phyloP scores from a whole-genome alignment of 2,888 invertebrate genomes.

The Drosophila kanekoi region DNA sequence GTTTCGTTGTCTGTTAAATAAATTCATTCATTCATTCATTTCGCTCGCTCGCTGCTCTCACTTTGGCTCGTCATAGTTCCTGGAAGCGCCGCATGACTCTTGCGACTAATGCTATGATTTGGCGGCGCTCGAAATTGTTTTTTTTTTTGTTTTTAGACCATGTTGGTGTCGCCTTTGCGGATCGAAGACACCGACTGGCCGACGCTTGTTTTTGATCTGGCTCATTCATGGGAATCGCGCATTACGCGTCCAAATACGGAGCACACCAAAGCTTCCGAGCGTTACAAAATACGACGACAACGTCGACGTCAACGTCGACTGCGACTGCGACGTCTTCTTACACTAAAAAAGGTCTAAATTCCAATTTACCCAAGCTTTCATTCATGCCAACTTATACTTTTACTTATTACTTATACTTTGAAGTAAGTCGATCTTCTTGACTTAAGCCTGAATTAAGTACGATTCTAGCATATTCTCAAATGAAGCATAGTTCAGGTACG shows the following conservation, averaged over 20 bases:
- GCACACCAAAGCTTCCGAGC: conserved; percentile 11
- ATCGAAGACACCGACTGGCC: conserved; percentile 1
- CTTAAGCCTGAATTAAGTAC: too few species aligned
- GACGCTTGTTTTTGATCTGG: neutral
- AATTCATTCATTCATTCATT: conserved; percentile 72
- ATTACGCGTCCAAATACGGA: conserved; percentile 27
- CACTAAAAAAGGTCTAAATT: neutral
- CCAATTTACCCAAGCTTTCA: too few species aligned
- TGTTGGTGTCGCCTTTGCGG: conserved; percentile 9
- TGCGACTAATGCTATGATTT: conserved; percentile 25
- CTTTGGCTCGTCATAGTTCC: conserved; percentile 78
- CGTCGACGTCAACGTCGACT: neutral
- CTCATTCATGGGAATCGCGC: conserved; percentile 41
- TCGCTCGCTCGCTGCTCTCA: conserved; percentile 6
- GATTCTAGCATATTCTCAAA: too few species aligned
- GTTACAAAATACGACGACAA: too few species aligned
- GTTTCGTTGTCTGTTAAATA: conserved; percentile 49
- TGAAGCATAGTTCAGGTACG: too few species aligned
- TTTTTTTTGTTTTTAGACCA: conserved; percentile 24
- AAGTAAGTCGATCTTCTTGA: too few species aligned
- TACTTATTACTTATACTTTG: too few species aligned
- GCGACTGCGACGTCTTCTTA: neutral
- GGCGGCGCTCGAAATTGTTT: neutral
- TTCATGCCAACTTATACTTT: too few species aligned
- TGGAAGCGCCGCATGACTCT: conserved; percentile 79